Conservation (phyloP, 37 sponge, comb jelly and placozoan genomes). For the Oscarella lobularis region DNA sequence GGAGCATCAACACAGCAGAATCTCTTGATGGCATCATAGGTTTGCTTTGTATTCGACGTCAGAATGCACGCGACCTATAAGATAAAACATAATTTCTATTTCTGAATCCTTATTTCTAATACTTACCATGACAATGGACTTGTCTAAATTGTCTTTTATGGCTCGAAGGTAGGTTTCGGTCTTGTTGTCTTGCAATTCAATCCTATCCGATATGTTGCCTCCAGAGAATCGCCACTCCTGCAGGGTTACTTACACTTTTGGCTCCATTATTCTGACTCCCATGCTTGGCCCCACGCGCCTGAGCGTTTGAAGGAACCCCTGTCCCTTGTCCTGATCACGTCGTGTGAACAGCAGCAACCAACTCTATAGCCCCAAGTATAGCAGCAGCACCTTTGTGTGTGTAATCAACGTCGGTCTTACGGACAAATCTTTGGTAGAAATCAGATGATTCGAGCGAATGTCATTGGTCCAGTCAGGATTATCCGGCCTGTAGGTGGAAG, state of each 20-base stretch:
- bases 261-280: neutral
- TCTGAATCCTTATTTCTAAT: too few relatives aligned
- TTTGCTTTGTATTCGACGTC: slow-evolving; percentile 15
- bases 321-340: neutral
- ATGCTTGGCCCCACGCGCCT: neutral
- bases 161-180: slow-evolving; percentile 17
- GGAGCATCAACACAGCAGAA: slow-evolving; percentile 24
- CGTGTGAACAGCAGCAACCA: slow-evolving; percentile 4
- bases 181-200: neutral
- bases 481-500: neutral
- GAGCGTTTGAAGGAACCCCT: neutral
- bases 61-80: slow-evolving; percentile 11
- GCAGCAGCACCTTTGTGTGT: neutral
- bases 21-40: slow-evolving; percentile 33
- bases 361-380: neutral
- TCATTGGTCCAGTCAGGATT: neutral
- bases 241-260: neutral
- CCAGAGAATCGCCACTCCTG: too few relatives aligned
- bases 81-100: neutral
- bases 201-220: too few relatives aligned
- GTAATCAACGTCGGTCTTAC: neutral
- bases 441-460: neutral
- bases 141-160: slow-evolving; percentile 8
- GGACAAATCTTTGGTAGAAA: neutral
- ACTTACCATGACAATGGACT: too few relatives aligned